A percentile compares a stretch with the other conserved stretches of the same genome.
Conservation (phyloP, 1,140 invertebrate species). For the Heliconius congener region DNA sequence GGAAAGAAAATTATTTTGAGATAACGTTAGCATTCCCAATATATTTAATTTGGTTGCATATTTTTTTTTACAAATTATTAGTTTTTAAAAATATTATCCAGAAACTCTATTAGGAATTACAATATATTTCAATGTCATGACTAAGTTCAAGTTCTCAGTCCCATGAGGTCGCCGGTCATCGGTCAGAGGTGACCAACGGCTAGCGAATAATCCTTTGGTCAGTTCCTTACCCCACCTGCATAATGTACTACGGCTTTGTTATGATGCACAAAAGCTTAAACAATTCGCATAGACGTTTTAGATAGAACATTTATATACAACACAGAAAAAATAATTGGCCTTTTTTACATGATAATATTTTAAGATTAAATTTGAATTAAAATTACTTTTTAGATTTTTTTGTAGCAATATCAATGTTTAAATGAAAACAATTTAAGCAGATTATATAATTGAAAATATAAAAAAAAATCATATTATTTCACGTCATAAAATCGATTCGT, state of each 20-base stretch:
- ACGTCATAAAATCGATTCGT: background rate
- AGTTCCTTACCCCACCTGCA: slow-evolving; percentile 49
- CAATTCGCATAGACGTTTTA: background rate
- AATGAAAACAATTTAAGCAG: background rate
- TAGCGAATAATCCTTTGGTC: slow-evolving; percentile 49
- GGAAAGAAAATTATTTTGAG: too few species aligned
- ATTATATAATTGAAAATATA: background rate
- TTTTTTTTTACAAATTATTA: too few species aligned
- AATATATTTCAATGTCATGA: slow-evolving; percentile 49
- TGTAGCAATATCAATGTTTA: too few species aligned
- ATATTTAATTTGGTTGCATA: too few species aligned
- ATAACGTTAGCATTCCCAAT: background rate
- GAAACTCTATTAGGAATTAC: background rate
- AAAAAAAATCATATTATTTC: background rate
- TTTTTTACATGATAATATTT: too few species aligned
- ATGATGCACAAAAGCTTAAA: slow-evolving; percentile 10
- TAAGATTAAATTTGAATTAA: too few species aligned
- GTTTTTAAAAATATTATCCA: background rate
- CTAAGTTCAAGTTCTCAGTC: slow-evolving; percentile 56
- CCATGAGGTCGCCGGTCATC: slow-evolving; percentile 57
- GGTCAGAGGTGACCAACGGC: slow-evolving; percentile 77
- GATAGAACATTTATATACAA: background rate
- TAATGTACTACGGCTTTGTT: slow-evolving; percentile 10
- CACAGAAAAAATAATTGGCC: too few species aligned
- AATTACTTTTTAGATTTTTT: too few species aligned